Base-by-base conservation (phyloP, 2,888 invertebrate genomes). In the Eristalis arbustorum region DNA sequence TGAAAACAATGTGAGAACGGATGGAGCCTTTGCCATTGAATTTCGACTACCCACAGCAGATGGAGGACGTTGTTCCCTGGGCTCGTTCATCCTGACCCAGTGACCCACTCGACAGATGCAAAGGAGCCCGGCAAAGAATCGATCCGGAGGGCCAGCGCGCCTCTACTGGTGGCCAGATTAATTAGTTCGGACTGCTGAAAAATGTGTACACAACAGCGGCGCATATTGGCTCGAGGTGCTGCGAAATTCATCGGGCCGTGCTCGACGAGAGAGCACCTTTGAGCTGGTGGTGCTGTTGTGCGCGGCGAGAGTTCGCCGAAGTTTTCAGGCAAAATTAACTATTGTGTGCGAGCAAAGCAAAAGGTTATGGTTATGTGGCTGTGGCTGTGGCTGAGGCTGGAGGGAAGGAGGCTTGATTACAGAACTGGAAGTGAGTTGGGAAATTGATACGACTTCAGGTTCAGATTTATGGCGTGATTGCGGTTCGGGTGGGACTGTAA, bases 131-230 rank as follows among this genome's bases (percentile, higher is more conserved):
- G 18, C 8, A n/a, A 57, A 73, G 49, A 62, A 64, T 18, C 13
- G 71, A 68, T 73, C 69, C 59, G 77, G 76, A 61, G 5, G 31
- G 31, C 31, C 3, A n/a, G n/a, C n/a, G n/a, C n/a, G n/a, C 31
- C 69, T 49, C 37, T 2, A 25, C 25, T 81, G 34, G 28, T 31
- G 57, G 25, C 18, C 40, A 67, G 56, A 64, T 69, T 85, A 85
- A 81, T 85, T 85, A 85, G 81, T 81, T 81, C 77, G 68, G 49
- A 64, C 61, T 81, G 57, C 69, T 69, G 61, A 64, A 74, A 66
- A 34, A 62, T 61, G 49, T 42, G 42, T 56, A 57, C 67, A 37
- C 73, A 25, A 63, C 28, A 64, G 61, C 28, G 63, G n/a, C 0
- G 63, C 8, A 40, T 66, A 4, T 4, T 75, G 64, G 23, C 40